Percentiles rank a stretch among this genome's conserved stretches.
These are phyloP conservation scores for Turritopsis rubra DNA, from an alignment of 30 jellyfish, hydroid and myxozoan genomes.

Conservation along the genomic window DNA sequence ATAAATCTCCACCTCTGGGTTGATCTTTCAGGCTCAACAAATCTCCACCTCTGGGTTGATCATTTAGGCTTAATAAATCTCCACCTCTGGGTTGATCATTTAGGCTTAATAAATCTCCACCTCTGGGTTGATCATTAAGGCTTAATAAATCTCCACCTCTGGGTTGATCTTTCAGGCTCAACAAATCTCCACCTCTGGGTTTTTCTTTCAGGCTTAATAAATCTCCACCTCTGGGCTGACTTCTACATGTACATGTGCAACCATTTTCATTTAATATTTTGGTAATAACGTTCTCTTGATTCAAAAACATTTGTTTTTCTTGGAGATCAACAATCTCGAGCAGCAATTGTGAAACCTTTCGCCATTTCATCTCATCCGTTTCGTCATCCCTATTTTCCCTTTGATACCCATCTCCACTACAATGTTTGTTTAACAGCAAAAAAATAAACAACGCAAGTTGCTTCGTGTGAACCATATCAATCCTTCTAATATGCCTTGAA, in stretches of 20 bases:
- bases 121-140: not conserved
- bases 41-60: not conserved
- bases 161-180: not conserved
- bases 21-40: not conserved
- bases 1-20: not conserved
- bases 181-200: not conserved
- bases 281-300: not conserved
- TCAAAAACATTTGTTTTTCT: not conserved
- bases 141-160: not conserved
- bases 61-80: not conserved
- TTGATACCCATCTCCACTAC: not conserved
- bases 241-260: not conserved
- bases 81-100: not conserved
- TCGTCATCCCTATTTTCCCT: not conserved
- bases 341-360: not conserved
- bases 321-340: not conserved
- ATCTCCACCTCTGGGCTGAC: not conserved
- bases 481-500: not conserved
- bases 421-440: not conserved
- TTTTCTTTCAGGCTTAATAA: not conserved
- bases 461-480: not conserved
- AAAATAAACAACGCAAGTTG: not conserved
- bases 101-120: not conserved
- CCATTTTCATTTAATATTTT: not conserved
- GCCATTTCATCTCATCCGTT: not conserved